These are phyloP conservation scores for Clarias fuscus DNA, from an alignment of 2,797 vertebrate species.

Conservation along the genomic window DNA sequence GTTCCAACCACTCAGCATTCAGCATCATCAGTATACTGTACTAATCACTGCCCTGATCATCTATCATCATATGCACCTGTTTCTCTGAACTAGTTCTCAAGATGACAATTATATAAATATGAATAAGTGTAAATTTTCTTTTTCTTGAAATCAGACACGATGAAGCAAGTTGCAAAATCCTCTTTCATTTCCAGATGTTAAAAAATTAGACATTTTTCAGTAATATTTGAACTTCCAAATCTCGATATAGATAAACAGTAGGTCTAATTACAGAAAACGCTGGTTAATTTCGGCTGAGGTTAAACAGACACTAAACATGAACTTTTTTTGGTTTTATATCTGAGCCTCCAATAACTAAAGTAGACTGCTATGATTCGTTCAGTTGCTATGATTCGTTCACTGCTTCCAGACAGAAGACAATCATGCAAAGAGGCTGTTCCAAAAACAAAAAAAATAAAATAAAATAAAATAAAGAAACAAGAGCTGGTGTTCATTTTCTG, in stretches of 20 bases:
- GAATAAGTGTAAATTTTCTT: neutral
- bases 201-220: constrained; percentile 3
- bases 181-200: neutral
- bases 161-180: constrained; percentile 9
- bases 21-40: too few relatives aligned
- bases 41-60: too few relatives aligned
- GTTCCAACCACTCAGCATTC: too few relatives aligned
- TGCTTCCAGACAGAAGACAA: neutral
- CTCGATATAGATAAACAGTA: neutral
- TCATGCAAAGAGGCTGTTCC: constrained; percentile 26
- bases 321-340: too few relatives aligned
- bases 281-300: neutral
- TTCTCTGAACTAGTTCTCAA: too few relatives aligned
- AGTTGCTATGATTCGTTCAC: neutral
- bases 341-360: too few relatives aligned
- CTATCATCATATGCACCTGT: too few relatives aligned
- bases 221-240: constrained; percentile 7
- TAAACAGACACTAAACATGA: constrained; percentile 31
- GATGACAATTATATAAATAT: neutral
- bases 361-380: neutral
- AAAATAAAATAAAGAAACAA: constrained; percentile 45
- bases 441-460: constrained; percentile 29
- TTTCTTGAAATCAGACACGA: constrained; percentile 12
- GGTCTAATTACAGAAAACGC: constrained; percentile 5
- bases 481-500: constrained; percentile 50